These are phyloP conservation scores for Peromyscus attwateri DNA, from an alignment of 2,797 vertebrate species.

Conservation along the genomic window DNA sequence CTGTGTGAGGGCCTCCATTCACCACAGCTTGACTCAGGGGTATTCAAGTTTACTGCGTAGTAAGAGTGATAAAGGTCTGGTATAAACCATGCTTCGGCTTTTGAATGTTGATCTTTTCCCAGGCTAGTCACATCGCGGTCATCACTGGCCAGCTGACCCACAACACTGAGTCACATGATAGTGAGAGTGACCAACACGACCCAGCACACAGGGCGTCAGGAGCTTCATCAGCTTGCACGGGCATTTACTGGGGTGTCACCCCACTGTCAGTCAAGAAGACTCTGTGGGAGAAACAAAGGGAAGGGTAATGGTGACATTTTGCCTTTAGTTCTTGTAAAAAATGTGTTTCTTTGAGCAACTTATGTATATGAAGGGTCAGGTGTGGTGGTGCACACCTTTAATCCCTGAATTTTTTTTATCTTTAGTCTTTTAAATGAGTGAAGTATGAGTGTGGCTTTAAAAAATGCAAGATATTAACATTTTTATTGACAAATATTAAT, in stretches of 20 bases:
- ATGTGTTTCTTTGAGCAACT: neutral
- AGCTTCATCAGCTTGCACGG: neutral
- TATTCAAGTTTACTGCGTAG: neutral
- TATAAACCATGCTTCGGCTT: neutral
- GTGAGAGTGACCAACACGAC: neutral
- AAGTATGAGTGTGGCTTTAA: neutral
- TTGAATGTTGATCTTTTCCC: neutral
- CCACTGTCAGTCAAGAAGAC: too few relatives aligned
- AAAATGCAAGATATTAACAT: neutral
- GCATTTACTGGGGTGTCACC: neutral
- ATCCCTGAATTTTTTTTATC: neutral
- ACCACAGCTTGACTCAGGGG: neutral
- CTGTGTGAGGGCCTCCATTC: neutral
- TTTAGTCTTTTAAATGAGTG: neutral
- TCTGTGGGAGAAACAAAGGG: neutral
- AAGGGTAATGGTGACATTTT: neutral
- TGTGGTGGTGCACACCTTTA: neutral
- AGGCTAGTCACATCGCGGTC: neutral
- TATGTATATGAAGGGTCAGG: neutral
- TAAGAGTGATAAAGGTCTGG: neutral
- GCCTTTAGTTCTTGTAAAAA: conserved; percentile 12
- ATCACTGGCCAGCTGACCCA: neutral
- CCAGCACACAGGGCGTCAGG: neutral
- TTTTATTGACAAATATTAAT: neutral
- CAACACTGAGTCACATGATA: neutral